Evolutionary conservation across 2,113 vertebrate genomes (phyloP).

Genomic region (Antechinus stuartii): DNA sequence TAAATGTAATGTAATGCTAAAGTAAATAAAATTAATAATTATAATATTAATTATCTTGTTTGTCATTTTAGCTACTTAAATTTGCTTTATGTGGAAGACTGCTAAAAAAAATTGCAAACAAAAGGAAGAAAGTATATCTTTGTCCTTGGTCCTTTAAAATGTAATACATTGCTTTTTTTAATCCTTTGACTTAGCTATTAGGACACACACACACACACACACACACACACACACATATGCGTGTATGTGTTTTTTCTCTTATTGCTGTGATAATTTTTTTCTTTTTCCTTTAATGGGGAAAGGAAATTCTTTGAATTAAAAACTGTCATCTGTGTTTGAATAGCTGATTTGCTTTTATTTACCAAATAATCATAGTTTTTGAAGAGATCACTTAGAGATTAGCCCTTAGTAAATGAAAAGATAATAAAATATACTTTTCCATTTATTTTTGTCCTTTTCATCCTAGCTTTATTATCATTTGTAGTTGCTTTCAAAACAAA

Average conservation of each 20-base stretch:
- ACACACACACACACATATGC: slow-evolving; percentile 17
- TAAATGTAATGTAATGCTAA: background rate
- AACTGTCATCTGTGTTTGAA: background rate
- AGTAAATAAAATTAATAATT: background rate
- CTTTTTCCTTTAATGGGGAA: slow-evolving; percentile 7
- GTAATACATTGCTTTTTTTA: background rate
- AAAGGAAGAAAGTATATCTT: background rate
- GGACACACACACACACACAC: background rate
- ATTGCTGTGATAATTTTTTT: slow-evolving; percentile 8
- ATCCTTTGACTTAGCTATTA: slow-evolving; percentile 1
- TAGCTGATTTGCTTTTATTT: slow-evolving; percentile 13
- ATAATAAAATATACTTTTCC: background rate
- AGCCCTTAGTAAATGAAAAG: slow-evolving; percentile 19
- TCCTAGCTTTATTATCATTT: background rate
- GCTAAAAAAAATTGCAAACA: background rate
- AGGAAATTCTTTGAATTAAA: background rate
- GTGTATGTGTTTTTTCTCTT: slow-evolving; percentile 6
- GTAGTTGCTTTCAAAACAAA: background rate
- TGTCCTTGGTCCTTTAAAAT: background rate
- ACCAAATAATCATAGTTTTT: slow-evolving; percentile 1
- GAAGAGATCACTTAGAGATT: slow-evolving; percentile 2
- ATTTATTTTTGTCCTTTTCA: background rate
- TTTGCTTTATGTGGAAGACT: slow-evolving; percentile 27
- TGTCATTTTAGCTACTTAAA: slow-evolving; percentile 6
- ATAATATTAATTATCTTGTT: background rate